phyloP scores from a whole-genome alignment of 2,888 invertebrate genomes.

The Scrobipalpa costella region DNA sequence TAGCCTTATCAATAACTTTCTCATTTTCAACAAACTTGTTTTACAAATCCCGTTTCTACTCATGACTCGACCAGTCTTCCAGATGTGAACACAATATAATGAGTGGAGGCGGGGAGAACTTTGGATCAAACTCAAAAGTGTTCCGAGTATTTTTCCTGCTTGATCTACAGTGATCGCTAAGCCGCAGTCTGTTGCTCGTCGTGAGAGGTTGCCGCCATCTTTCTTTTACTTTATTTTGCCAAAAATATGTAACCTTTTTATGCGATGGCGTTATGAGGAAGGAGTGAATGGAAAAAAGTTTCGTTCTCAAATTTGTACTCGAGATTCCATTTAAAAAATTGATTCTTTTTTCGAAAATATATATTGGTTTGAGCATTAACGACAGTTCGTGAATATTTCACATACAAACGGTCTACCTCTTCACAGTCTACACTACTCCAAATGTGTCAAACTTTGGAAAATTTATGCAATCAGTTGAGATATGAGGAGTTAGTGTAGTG shows the following conservation, averaged over 20 bases:
- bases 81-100: slow-evolving; percentile 78
- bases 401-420: no score
- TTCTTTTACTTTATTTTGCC: slow-evolving; percentile 34
- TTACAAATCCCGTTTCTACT: slow-evolving; percentile 27
- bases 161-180: slow-evolving; percentile 69
- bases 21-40: no score
- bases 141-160: slow-evolving; percentile 71
- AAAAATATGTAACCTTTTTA: slow-evolving; percentile 13
- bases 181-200: slow-evolving; percentile 45
- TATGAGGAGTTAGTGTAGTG: no score
- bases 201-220: no score
- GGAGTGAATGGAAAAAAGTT: background rate
- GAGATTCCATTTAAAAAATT: no score
- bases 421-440: no score
- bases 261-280: background rate
- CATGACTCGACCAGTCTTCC: slow-evolving; percentile 42
- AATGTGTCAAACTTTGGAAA: no score
- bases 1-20: no score
- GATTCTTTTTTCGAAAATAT: no score
- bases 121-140: slow-evolving; percentile 70
- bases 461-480: no score
- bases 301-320: background rate
- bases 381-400: no score
- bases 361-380: no score
- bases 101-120: slow-evolving; percentile 62